These are phyloP conservation scores for Myocastor coypus DNA, from an alignment of 2,113 vertebrate genomes.

Conservation along the genomic window DNA sequence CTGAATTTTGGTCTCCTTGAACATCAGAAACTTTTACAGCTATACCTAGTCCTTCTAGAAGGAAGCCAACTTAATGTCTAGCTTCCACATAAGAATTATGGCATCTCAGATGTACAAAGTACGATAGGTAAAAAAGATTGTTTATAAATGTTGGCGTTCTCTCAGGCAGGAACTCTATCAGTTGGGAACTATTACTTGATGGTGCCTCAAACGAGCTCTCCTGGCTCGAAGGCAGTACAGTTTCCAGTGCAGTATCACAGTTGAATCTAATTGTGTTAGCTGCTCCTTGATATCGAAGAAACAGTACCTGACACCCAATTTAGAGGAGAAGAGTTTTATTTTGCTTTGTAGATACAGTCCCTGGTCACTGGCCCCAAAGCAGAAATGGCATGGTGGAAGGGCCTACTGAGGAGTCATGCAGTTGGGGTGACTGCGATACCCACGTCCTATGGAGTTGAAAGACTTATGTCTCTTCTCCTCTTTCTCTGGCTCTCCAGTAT, in stretches of 20 bases:
- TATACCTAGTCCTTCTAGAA: background rate
- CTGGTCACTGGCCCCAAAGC: background rate
- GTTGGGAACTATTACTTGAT: background rate
- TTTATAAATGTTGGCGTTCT: background rate
- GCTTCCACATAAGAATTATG: background rate
- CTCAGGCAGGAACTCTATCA: background rate
- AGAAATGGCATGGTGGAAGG: background rate
- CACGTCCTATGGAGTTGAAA: background rate
- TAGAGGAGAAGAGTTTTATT: background rate
- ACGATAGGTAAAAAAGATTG: background rate
- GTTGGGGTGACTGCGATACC: background rate
- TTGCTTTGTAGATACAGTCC: background rate
- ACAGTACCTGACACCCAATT: background rate
- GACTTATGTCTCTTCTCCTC: background rate
- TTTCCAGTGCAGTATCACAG: background rate
- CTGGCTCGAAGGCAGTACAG: background rate
- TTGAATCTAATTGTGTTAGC: background rate
- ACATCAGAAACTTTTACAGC: background rate
- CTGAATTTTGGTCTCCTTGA: background rate
- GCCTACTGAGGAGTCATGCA: background rate
- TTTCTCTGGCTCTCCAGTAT: background rate
- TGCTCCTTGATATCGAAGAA: background rate
- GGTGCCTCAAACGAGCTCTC: background rate
- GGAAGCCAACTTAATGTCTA: background rate
- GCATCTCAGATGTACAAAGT: background rate